Conservation (phyloP, 2,797 vertebrate genomes). For the Phaenicophaeus curvirostris region DNA sequence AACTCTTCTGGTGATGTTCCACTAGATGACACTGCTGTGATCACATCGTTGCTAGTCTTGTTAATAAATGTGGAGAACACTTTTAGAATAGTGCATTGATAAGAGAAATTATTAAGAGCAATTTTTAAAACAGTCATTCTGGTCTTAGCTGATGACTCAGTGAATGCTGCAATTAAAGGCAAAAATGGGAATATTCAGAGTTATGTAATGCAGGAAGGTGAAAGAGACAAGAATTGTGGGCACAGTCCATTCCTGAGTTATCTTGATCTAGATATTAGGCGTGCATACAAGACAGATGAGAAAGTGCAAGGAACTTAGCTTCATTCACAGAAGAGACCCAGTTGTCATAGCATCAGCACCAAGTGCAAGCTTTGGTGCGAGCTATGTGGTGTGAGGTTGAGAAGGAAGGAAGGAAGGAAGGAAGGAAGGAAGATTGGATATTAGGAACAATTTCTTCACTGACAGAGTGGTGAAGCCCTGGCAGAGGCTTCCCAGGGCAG, state of each 20-base stretch:
- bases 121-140: neutral
- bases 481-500: no score
- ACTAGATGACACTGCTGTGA: neutral
- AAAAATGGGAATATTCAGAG: neutral
- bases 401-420: neutral
- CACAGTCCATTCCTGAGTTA: accelerated
- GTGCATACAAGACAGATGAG: neutral
- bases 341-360: neutral
- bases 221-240: neutral
- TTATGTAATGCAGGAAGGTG: neutral
- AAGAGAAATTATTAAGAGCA: neutral
- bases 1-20: neutral
- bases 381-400: accelerated
- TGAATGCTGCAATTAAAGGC: neutral
- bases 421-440: no score
- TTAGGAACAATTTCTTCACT: no score
- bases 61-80: neutral
- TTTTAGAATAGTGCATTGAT: neutral
- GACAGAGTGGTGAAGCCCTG: no score
- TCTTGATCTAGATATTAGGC: neutral
- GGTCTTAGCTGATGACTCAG: neutral
- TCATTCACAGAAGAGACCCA: no score
- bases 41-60: neutral
- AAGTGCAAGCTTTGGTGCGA: neutral
- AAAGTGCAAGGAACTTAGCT: neutral